Percentiles rank a stretch among this genome's conserved stretches.
Evolutionary conservation across 92 coral and sea anemone genomes (phyloP).

Genomic region (Porites lobata): DNA sequence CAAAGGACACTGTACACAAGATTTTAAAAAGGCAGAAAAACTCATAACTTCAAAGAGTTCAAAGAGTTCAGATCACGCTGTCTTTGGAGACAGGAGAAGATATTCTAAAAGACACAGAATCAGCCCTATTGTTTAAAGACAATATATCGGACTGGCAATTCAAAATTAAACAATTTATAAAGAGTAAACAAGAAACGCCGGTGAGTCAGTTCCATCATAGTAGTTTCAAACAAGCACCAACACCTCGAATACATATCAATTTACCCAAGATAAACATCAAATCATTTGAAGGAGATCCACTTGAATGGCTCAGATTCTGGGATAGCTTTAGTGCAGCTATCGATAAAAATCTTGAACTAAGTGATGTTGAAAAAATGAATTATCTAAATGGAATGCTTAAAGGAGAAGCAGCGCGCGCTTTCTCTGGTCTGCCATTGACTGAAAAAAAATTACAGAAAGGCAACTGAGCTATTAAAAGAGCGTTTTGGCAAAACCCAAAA

Average conservation of each 20-base stretch:
- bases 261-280: constrained; percentile 58
- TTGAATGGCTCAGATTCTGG: constrained; percentile 74
- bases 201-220: constrained; percentile 43
- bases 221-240: constrained; percentile 12
- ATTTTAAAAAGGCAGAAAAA: constrained; percentile 36
- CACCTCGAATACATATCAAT: constrained; percentile 38
- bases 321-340: constrained; percentile 58
- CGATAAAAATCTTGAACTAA: constrained; percentile 39
- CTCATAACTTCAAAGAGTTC: constrained; percentile 30
- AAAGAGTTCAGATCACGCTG: no score
- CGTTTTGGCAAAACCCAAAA: constrained; percentile 74
- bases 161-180: constrained; percentile 29
- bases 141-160: constrained; percentile 32
- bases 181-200: constrained; percentile 54
- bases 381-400: constrained; percentile 39
- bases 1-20: constrained; percentile 46
- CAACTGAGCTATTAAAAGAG: constrained; percentile 71
- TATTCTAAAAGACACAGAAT: constrained; percentile 46
- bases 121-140: constrained; percentile 46
- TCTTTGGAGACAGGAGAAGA: constrained; percentile 31
- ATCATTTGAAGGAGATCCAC: constrained; percentile 59
- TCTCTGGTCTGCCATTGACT: constrained; percentile 68
- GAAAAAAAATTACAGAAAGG: constrained; percentile 64
- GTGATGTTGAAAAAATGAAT: constrained; percentile 55
- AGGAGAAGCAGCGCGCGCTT: constrained; percentile 73